Percentiles rank a stretch among this genome's conserved stretches.
These are phyloP conservation scores for Tenualosa ilisha DNA, from an alignment of 2,797 vertebrate species.

Conservation along the genomic window DNA sequence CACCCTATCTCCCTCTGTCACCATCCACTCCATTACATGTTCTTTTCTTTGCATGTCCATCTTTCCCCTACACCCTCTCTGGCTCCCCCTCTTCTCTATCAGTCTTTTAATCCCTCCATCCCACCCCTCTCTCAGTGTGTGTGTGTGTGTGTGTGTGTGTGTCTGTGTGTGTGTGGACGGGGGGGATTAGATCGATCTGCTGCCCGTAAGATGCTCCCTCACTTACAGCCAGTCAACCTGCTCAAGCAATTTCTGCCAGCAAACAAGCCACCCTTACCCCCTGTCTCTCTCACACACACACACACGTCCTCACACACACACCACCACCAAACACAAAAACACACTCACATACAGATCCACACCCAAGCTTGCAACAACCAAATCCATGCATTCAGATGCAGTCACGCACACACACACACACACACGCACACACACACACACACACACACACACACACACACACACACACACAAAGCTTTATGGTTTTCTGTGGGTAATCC, in stretches of 20 bases:
- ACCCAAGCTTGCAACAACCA: not conserved
- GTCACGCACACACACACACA: not conserved
- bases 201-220: not conserved
- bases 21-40: not conserved
- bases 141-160: too few species aligned
- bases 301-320: not conserved
- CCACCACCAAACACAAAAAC: not conserved
- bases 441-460: too few species aligned
- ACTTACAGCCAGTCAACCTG: conserved; percentile 12
- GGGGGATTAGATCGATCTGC: conserved; percentile 1
- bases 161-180: too few species aligned
- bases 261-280: not conserved
- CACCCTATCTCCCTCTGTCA: not conserved
- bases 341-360: not conserved
- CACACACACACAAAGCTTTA: not conserved
- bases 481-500: not conserved
- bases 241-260: conserved; percentile 13
- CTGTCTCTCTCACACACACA: not conserved
- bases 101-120: not conserved
- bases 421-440: not conserved
- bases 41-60: not conserved
- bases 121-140: not conserved
- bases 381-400: not conserved
- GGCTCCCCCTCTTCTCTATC: not conserved
- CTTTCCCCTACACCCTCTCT: not conserved